A percentile compares a stretch with the other conserved stretches of the same genome.
Evolutionary conservation across 2,797 vertebrate genomes (phyloP).

Genomic region (Acipenser transmontanus): DNA sequence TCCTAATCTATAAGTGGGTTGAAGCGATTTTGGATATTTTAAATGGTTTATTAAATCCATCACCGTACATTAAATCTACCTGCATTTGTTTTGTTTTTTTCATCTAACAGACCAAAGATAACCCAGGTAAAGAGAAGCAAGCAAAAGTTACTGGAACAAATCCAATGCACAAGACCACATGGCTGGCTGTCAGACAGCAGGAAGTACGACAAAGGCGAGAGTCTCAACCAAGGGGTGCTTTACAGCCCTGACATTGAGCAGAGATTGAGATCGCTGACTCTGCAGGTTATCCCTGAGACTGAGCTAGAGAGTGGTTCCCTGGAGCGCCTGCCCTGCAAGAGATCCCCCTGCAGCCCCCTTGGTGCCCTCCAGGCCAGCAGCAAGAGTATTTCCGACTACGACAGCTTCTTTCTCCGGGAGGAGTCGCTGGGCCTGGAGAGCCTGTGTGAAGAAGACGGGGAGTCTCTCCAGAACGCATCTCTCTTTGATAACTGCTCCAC

Average conservation of each 20-base stretch:
- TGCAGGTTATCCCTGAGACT: conserved; percentile 81
- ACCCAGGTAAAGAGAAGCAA: conserved; percentile 72
- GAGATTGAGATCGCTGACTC: conserved; percentile 56
- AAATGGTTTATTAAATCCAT: background rate
- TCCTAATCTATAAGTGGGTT: background rate
- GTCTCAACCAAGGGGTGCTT: conserved; percentile 57
- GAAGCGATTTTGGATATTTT: background rate
- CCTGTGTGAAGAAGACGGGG: conserved; percentile 73
- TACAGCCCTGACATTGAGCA: conserved; percentile 69
- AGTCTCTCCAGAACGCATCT: conserved; percentile 61
- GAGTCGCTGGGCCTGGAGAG: conserved; percentile 62
- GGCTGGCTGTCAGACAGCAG: conserved; percentile 73
- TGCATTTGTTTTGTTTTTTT: conserved; percentile 15
- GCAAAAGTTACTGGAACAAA: conserved; percentile 69
- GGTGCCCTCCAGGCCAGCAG: conserved; percentile 48
- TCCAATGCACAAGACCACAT: conserved; percentile 65
- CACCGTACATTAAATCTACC: background rate
- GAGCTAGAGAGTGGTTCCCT: conserved; percentile 45
- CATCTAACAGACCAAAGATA: conserved; percentile 68
- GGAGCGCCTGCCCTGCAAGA: conserved; percentile 40
- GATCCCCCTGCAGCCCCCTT: conserved; percentile 52
- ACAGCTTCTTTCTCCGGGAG: conserved; percentile 61
- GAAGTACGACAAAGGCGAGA: conserved; percentile 60
- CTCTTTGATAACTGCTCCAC: conserved; percentile 81
- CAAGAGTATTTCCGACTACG: conserved; percentile 16